phyloP scores from a whole-genome alignment of 2,113 vertebrate genomes.

The Chamaetylas fuelleborni region DNA sequence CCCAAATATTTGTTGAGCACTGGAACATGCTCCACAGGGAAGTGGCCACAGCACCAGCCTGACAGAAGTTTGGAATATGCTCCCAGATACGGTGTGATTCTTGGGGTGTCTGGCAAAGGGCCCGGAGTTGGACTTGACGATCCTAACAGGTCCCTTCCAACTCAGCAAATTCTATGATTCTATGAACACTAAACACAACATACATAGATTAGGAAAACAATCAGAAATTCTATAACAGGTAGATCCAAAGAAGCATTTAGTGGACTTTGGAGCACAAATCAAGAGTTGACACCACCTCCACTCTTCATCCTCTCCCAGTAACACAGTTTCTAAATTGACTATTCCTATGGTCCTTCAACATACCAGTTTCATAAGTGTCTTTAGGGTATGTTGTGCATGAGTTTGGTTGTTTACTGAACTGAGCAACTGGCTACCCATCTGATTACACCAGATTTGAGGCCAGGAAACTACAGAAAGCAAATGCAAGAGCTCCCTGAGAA shows the following conservation, averaged over 20 bases:
- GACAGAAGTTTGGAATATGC: neutral
- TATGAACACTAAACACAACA: neutral
- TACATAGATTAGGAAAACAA: neutral
- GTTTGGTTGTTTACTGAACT: fast-evolving
- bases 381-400: neutral
- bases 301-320: neutral
- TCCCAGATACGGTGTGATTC: neutral
- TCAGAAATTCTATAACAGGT: neutral
- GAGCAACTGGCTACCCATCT: neutral
- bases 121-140: neutral
- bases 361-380: neutral
- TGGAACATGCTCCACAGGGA: neutral
- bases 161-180: neutral
- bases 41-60: neutral
- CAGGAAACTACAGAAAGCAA: neutral
- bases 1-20: fast-evolving
- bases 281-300: neutral
- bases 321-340: neutral
- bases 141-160: neutral
- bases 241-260: neutral
- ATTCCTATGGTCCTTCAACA: neutral
- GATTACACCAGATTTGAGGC: neutral
- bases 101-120: neutral
- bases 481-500: neutral
- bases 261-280: neutral